These are phyloP conservation scores for Pristionchus fissidentatus DNA, from an alignment of 2,888 invertebrate genomes.

Conservation along the genomic window DNA sequence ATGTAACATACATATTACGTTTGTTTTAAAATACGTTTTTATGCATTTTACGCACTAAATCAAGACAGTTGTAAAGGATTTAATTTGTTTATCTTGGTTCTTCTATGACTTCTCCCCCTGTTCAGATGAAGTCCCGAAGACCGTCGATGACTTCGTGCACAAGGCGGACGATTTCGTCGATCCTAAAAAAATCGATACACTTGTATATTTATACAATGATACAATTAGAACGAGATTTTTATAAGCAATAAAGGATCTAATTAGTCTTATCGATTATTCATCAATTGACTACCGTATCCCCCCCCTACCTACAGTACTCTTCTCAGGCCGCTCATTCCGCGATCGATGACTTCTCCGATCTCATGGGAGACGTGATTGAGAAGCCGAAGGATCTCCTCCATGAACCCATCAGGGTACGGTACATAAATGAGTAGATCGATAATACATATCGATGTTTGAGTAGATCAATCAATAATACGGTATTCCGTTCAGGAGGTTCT, in stretches of 20 bases:
- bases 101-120: background rate
- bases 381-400: slow-evolving; percentile 6
- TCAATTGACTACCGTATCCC: background rate
- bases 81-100: background rate
- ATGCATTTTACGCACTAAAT: no score
- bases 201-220: background rate
- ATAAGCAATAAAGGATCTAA: background rate
- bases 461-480: background rate
- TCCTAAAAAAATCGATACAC: background rate
- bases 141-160: slow-evolving; percentile 38
- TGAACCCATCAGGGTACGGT: background rate
- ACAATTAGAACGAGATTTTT: no score
- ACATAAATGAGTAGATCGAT: background rate
- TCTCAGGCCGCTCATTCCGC: background rate
- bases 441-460: no score
- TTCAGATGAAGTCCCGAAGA: slow-evolving; percentile 44
- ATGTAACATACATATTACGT: no score
- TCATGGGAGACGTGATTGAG: slow-evolving; percentile 20
- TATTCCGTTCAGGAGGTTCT: background rate
- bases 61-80: background rate
- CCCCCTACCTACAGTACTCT: background rate
- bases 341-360: slow-evolving; percentile 20
- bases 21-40: no score
- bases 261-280: background rate
- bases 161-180: background rate